Percentiles rank a stretch among this genome's conserved stretches.
Conservation (phyloP, 2,888 invertebrate genomes). For the Melanargia galathea region DNA sequence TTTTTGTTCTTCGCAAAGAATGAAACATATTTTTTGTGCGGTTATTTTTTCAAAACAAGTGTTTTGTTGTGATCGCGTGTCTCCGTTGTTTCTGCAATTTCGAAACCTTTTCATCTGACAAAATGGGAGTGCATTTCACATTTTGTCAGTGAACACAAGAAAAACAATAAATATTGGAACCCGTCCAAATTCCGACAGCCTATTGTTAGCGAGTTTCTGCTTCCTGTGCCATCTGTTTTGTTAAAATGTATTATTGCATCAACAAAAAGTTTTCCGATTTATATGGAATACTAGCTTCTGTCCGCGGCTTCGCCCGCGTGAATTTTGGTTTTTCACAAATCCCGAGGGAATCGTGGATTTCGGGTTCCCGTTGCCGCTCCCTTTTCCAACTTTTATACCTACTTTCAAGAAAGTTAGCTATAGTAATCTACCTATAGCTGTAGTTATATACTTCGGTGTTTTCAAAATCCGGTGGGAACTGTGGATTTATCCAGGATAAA, state of each 20-base stretch:
- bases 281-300: too few relatives aligned
- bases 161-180: constrained; percentile 20
- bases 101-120: constrained; percentile 6
- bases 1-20: not conserved
- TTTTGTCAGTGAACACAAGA: constrained; percentile 22
- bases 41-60: not conserved
- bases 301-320: too few relatives aligned
- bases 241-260: constrained; percentile 9
- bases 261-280: not conserved
- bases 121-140: constrained; percentile 15
- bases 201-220: constrained; percentile 11
- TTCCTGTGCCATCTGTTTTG: constrained; percentile 16
- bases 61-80: not conserved
- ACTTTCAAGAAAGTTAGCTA: too few relatives aligned
- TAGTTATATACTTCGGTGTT: too few relatives aligned
- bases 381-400: too few relatives aligned
- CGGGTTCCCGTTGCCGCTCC: too few relatives aligned
- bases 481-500: too few relatives aligned
- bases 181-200: constrained; percentile 19
- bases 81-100: not conserved
- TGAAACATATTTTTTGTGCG: not conserved
- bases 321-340: too few relatives aligned
- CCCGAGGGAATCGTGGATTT: too few relatives aligned
- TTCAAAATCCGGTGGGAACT: too few relatives aligned
- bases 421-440: too few relatives aligned